These are phyloP conservation scores for Syrmaticus mikado DNA, from an alignment of 2,113 vertebrate genomes.

Conservation along the genomic window DNA sequence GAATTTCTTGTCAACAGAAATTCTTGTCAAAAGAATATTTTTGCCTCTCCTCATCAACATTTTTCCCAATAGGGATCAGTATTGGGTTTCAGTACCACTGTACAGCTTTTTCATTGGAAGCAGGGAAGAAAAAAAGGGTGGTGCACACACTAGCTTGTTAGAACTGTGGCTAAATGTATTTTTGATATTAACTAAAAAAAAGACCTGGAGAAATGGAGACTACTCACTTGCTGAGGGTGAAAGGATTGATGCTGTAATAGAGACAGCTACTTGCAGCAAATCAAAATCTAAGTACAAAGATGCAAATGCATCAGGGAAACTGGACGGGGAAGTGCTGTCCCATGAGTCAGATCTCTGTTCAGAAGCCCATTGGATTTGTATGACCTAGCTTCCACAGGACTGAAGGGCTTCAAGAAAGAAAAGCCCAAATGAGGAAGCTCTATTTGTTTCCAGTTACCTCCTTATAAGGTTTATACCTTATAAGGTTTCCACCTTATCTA, in stretches of 20 bases:
- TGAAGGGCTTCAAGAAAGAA: neutral
- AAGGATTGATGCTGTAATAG: constrained; percentile 28
- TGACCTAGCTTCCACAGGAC: neutral
- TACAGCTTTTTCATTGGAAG: neutral
- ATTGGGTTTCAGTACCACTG: neutral
- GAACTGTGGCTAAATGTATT: neutral
- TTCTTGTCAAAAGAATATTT: neutral
- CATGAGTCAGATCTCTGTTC: neutral
- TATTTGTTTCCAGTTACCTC: neutral
- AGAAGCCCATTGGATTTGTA: neutral
- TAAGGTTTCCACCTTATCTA: neutral
- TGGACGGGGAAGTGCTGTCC: neutral
- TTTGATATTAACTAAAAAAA: constrained; percentile 42
- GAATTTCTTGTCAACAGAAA: no score
- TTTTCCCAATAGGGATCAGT: neutral
- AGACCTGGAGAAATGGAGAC: constrained; percentile 13
- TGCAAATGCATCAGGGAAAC: neutral
- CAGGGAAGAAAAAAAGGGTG: neutral
- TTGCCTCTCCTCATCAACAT: neutral
- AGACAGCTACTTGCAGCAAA: neutral
- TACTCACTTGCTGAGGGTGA: constrained; percentile 23
- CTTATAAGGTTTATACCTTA: neutral
- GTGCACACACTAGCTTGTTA: neutral
- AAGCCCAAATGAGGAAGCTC: neutral
- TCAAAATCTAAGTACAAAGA: neutral